These are phyloP conservation scores for Chaetura pelagica DNA, from an alignment of 2,113 vertebrate genomes.

Conservation along the genomic window DNA sequence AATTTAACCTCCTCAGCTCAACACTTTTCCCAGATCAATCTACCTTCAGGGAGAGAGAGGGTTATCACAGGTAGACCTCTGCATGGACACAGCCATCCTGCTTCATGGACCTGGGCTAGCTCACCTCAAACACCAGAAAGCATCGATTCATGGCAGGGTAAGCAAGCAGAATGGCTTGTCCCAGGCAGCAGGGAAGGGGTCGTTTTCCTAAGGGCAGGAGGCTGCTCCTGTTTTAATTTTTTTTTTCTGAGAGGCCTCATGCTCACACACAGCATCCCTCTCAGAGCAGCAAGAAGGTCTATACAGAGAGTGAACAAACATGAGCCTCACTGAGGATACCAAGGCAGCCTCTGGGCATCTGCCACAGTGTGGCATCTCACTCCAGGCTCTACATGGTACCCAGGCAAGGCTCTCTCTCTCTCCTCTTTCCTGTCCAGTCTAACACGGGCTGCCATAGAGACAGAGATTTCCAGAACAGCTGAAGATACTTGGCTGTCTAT, in stretches of 20 bases:
- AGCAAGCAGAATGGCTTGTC: fast-evolving
- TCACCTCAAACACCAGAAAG: not conserved
- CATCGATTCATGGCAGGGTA: fast-evolving
- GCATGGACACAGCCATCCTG: not conserved
- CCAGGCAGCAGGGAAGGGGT: not conserved
- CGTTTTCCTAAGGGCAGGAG: not conserved
- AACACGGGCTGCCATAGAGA: not conserved
- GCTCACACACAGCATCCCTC: not conserved
- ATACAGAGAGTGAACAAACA: not conserved
- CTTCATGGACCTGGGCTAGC: not conserved
- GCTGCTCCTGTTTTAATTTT: not conserved
- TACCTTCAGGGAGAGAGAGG: not conserved
- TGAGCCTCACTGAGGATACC: not conserved
- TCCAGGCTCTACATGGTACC: not conserved
- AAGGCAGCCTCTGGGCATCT: not conserved
- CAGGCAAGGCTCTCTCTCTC: not conserved
- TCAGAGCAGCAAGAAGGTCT: fast-evolving
- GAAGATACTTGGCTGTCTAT: not conserved
- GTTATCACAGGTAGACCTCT: not conserved
- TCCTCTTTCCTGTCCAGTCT: not conserved
- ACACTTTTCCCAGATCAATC: not conserved
- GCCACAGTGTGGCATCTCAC: fast-evolving
- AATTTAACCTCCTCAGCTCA: not conserved
- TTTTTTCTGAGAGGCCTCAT: not conserved
- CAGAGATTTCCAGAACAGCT: not conserved